Evolutionary conservation across 2,113 vertebrate genomes (phyloP).

Genomic region (Oreochromis niloticus): DNA sequence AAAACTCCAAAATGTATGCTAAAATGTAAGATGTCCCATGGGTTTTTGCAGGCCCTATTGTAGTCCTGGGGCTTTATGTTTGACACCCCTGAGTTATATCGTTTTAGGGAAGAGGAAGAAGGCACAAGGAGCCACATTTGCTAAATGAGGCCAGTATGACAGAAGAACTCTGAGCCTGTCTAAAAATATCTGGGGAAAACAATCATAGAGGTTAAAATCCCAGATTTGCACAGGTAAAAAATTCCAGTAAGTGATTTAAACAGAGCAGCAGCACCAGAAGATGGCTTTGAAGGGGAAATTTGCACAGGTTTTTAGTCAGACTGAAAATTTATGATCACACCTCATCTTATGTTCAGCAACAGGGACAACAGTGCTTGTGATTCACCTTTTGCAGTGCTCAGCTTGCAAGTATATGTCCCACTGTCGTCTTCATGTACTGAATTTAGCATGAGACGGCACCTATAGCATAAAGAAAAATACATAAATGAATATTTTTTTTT

Average conservation of each 20-base stretch:
- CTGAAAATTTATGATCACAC: not conserved
- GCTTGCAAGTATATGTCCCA: conserved; percentile 89
- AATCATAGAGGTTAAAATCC: not conserved
- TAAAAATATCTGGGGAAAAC: not conserved
- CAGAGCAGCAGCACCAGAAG: not conserved
- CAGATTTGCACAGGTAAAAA: not conserved
- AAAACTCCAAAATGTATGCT: not conserved
- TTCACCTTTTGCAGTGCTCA: conserved; percentile 91
- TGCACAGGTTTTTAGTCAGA: not conserved
- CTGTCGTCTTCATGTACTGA: conserved; percentile 95
- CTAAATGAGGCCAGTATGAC: not conserved
- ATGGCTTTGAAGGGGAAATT: not conserved
- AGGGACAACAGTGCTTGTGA: not conserved
- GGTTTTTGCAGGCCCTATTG: not conserved
- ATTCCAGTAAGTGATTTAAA: not conserved
- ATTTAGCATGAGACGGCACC: conserved; percentile 85
- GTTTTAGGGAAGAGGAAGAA: not conserved
- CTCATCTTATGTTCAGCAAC: not conserved
- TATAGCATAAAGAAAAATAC: not conserved
- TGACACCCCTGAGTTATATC: not conserved
- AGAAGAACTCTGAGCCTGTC: not conserved
- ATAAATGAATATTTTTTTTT: not conserved
- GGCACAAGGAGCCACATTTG: not conserved
- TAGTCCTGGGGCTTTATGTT: not conserved
- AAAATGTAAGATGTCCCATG: not conserved